Conservation (phyloP, 1,140 invertebrate genomes). For the Panagrolaimus sp. region DNA sequence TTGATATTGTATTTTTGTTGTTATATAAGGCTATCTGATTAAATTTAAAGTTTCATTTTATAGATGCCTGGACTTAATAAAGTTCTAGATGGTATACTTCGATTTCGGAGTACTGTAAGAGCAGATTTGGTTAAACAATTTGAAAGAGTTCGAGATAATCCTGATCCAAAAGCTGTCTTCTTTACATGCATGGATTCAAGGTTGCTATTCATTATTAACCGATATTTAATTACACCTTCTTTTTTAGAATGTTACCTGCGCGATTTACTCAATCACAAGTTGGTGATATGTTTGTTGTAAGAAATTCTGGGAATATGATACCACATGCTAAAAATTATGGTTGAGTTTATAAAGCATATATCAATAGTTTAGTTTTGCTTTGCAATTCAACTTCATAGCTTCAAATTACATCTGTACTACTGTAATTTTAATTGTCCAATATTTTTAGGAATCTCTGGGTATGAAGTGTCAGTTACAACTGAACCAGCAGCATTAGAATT, state of each 20-base stretch:
- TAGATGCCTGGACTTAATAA: conserved; percentile 47
- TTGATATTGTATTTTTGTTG: no score
- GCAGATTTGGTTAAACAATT: conserved; percentile 55
- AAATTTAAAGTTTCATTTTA: no score
- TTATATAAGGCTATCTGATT: no score
- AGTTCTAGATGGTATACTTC: conserved; percentile 49
- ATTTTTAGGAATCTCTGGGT: conserved; percentile 45
- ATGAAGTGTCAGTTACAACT: conserved; percentile 64
- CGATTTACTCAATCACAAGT: conserved; percentile 88
- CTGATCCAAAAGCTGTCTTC: conserved; percentile 85
- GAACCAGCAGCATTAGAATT: conserved; percentile 89
- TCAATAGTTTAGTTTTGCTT: background rate
- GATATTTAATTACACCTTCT: background rate
- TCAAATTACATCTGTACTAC: background rate
- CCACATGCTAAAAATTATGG: conserved; percentile 80
- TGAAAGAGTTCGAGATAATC: conserved; percentile 57
- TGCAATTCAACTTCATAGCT: background rate
- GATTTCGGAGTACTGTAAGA: conserved; percentile 48
- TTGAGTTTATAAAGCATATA: no score
- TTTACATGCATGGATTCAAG: conserved; percentile 84
- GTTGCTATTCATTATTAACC: no score
- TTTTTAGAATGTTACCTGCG: conserved; percentile 83
- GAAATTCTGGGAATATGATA: conserved; percentile 87
- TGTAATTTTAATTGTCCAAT: conserved; percentile 7
- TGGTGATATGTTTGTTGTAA: conserved; percentile 91